Conservation (phyloP, 2,888 invertebrate species). For the Agonopterix subpropinquella region DNA sequence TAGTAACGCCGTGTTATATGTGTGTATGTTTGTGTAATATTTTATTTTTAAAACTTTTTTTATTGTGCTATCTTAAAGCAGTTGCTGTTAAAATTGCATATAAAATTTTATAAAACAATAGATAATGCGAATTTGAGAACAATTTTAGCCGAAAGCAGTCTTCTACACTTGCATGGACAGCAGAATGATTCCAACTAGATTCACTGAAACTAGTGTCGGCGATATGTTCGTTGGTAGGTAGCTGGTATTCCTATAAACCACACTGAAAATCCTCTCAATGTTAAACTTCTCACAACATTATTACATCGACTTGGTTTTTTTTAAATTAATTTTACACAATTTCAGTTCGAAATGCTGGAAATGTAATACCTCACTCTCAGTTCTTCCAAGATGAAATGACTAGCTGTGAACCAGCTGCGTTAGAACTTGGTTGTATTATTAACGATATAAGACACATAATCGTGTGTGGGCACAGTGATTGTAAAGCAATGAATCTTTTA, state of each 20-base stretch:
- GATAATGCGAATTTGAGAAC: too few relatives aligned
- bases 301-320: background rate
- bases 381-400: constrained; percentile 91
- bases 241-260: background rate
- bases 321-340: constrained; percentile 26
- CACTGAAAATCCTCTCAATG: background rate
- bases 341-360: constrained; percentile 96
- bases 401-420: constrained; percentile 96
- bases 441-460: constrained; percentile 94
- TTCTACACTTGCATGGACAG: constrained; percentile 99
- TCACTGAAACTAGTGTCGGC: constrained; percentile 96
- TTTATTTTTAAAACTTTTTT: too few relatives aligned
- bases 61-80: too few relatives aligned
- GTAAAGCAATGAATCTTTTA: constrained; percentile 97
- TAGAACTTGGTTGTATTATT: constrained; percentile 95
- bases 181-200: constrained; percentile 96
- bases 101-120: too few relatives aligned
- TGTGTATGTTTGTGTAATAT: too few relatives aligned
- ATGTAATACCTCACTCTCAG: constrained; percentile 94
- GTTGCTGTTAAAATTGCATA: too few relatives aligned
- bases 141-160: constrained; percentile 92
- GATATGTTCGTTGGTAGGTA: constrained; percentile 96
- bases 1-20: too few relatives aligned
- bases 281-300: background rate
- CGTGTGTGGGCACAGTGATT: constrained; percentile 98